phyloP scores from a whole-genome alignment of 2,113 vertebrate genomes.

The Cathartes aura region DNA sequence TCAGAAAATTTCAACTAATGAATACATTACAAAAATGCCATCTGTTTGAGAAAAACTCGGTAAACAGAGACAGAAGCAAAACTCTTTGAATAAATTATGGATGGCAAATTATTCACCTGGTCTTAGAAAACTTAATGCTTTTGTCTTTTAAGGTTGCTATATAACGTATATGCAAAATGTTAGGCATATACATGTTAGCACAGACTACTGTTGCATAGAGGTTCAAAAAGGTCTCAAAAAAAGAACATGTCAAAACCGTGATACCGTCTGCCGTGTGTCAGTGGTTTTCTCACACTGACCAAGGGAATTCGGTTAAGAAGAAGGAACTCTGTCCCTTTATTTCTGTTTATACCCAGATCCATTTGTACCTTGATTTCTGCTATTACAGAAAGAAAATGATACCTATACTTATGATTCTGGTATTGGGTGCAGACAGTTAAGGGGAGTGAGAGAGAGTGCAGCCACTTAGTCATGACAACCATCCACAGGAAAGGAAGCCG shows the following conservation, averaged over 20 bases:
- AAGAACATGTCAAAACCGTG: background rate
- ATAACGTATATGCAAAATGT: background rate
- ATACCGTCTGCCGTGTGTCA: background rate
- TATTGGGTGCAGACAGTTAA: background rate
- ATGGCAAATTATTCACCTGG: background rate
- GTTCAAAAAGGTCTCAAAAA: background rate
- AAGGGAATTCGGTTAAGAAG: background rate
- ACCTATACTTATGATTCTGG: background rate
- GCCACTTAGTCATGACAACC: background rate
- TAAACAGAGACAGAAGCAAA: background rate
- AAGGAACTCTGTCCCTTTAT: background rate
- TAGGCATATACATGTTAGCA: background rate
- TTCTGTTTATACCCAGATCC: background rate
- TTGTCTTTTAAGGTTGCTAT: background rate
- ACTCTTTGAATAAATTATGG: background rate
- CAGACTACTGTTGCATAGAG: background rate
- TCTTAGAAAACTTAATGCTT: background rate
- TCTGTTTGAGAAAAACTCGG: background rate
- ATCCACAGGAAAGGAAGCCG: background rate
- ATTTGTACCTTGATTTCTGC: background rate
- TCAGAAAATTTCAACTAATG: background rate
- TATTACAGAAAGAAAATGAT: background rate
- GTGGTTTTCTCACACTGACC: background rate
- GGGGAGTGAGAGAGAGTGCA: background rate
- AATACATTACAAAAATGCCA: background rate